A percentile compares a stretch with the other conserved stretches of the same genome.
These are phyloP conservation scores for Ophiothrix spiculata DNA, from an alignment of 35 echinoderm and acorn worm genomes.

Conservation along the genomic window DNA sequence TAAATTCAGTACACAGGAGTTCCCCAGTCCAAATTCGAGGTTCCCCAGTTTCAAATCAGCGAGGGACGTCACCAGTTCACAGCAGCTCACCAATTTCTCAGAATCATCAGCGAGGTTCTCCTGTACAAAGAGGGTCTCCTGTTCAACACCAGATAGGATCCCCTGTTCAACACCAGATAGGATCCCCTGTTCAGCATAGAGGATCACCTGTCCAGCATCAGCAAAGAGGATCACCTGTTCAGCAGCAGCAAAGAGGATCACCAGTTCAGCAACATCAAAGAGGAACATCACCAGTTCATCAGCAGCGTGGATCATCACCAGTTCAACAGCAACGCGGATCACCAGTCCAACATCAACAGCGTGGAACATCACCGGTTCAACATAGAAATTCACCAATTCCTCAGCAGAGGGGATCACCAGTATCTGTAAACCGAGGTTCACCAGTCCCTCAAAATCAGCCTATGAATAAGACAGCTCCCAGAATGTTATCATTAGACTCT, in stretches of 20 bases:
- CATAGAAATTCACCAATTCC: not conserved
- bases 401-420: not conserved
- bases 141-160: not conserved
- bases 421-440: not conserved
- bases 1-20: not conserved
- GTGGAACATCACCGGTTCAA: not conserved
- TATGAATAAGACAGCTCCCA: not conserved
- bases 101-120: not conserved
- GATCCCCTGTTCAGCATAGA: not conserved
- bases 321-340: not conserved
- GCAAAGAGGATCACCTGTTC: conserved; percentile 7
- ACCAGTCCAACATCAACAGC: conserved; percentile 8
- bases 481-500: not conserved
- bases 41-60: conserved; percentile 13
- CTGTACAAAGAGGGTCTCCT: not conserved
- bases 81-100: conserved; percentile 25
- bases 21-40: not conserved
- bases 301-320: not conserved
- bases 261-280: no score
- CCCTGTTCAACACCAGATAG: not conserved
- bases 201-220: no score
- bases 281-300: no score
- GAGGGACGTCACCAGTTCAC: conserved; percentile 35
- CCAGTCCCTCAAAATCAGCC: not conserved
- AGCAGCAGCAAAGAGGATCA: not conserved